Base-by-base conservation (phyloP, 2,888 invertebrate species). In the Ophonus ardosiacus region DNA sequence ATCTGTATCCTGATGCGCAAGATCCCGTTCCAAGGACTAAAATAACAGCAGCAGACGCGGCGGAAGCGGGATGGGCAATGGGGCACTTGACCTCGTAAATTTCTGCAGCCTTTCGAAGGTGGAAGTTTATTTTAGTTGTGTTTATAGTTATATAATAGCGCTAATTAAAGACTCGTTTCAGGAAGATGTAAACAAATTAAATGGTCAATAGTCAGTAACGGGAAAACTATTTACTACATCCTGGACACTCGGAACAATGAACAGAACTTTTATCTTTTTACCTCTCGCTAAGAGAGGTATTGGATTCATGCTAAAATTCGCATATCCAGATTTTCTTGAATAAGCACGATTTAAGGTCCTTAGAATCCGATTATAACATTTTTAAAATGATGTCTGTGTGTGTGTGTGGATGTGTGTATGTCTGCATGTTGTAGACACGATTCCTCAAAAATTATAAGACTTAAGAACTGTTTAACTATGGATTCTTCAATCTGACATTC, bases 1-100 rank as follows among this genome's bases (percentile, higher is more conserved):
- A 57, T 78, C 43, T 68, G 71, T 40, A 74, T 74, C 43, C 43
- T 8, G 71, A 51, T 51, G 43, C 43, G 43, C 43, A 51, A 74
- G 71, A 74, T 74, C 43, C 38, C 38, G 18, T 8, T 74, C 18
- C 17, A 18, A 74, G 43, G 74, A 74, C 57, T 57, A 57, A 78
- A 78, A 78, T 78, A 78, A 78, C 74, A 51, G 6, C 56, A 78
- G 15, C 76, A 15, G 38, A 51, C 31, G 57, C 78, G 56, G 13
- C 56, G 57, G 78, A 78, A 78, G 56, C 78, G 31, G 78, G 31
- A 24, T 31, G 78, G 57, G 57, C 56, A 24, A 3, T 10, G 78
- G 57, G 78, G 57, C 78, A 78, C 78, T 31, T 78, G 78, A 78
- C 78, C 78, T 78, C 78, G 57, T 78, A 78, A 78, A 78, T 74